Evolutionary conservation across 2,113 vertebrate genomes (phyloP).

Genomic region (Glareola pratincola): DNA sequence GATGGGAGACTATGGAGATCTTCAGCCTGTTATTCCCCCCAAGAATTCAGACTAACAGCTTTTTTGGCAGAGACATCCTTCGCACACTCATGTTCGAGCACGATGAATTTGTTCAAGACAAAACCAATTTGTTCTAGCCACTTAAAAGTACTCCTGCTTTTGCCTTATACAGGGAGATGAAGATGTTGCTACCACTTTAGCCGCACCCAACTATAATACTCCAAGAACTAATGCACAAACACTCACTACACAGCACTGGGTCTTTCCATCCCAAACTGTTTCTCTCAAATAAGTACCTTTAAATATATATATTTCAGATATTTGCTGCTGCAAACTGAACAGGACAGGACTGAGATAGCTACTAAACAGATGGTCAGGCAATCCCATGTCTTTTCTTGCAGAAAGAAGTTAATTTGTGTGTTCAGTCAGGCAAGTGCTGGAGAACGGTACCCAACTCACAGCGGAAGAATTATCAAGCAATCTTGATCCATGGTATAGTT

Average conservation of each 20-base stretch:
- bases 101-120: not conserved
- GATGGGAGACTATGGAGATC: not conserved
- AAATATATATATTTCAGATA: not conserved
- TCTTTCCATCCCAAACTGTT: not conserved
- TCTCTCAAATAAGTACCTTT: not conserved
- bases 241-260: not conserved
- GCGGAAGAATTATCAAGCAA: not conserved
- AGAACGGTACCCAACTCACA: not conserved
- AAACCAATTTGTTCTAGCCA: not conserved
- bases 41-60: not conserved
- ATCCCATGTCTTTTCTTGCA: not conserved
- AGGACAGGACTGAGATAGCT: not conserved
- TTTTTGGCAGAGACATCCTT: not conserved
- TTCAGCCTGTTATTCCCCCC: not conserved
- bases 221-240: not conserved
- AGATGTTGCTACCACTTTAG: not conserved
- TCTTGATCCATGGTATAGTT: not conserved
- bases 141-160: not conserved
- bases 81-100: not conserved
- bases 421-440: not conserved
- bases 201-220: not conserved
- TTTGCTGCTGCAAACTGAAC: not conserved
- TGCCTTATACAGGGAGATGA: not conserved
- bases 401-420: not conserved
- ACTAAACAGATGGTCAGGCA: not conserved